Base-by-base conservation (phyloP, 1,140 invertebrate genomes). In the Anthonomus grandis region DNA sequence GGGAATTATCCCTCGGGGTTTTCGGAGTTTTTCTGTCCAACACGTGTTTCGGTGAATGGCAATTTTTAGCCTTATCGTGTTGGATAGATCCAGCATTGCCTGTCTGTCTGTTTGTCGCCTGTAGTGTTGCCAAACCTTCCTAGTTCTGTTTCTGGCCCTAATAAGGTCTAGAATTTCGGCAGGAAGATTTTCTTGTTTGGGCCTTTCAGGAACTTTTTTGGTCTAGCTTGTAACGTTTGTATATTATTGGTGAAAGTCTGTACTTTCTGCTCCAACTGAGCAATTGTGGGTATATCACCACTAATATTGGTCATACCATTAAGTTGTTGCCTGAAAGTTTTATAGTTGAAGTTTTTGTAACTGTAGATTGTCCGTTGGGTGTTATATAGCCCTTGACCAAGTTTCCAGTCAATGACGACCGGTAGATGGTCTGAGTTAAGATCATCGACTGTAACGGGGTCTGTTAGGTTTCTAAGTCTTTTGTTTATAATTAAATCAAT, bases 401-500 rank as follows among this genome's bases (percentile, higher is more conserved):
- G 17, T 5, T 6, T 8, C 13, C 10, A 15, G 6, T 5, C 37
- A 15, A n/a, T 13, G 6, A 8, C 6, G 6, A 38, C 37, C 17
- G 37, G 5, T 15, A 38, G n/a, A n/a, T n/a, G n/a, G n/a, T n/a
- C n/a, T n/a, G n/a, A n/a, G n/a, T n/a, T n/a, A n/a, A n/a, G n/a
- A n/a, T n/a, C n/a, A n/a, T n/a, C n/a, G n/a, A n/a, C n/a, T n/a
- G n/a, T n/a, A n/a, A n/a, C n/a, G n/a, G n/a, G n/a, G n/a, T 47
- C 19, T 24, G 21, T 5, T 5, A 47, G 12, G 15, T 27, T 10
- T 3, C 9, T 25, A 3, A 47, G 21, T 5, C 18, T 19, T 36
- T 15, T 49, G 22, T 36, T 49, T 36, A 49, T 5, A 10, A 3
- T 31, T 17, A 49, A 12, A n/a, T 51, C 48, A 8, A 51, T 38